Evolutionary conservation across 2,888 invertebrate species (phyloP).

Genomic region (Metalampra italica): DNA sequence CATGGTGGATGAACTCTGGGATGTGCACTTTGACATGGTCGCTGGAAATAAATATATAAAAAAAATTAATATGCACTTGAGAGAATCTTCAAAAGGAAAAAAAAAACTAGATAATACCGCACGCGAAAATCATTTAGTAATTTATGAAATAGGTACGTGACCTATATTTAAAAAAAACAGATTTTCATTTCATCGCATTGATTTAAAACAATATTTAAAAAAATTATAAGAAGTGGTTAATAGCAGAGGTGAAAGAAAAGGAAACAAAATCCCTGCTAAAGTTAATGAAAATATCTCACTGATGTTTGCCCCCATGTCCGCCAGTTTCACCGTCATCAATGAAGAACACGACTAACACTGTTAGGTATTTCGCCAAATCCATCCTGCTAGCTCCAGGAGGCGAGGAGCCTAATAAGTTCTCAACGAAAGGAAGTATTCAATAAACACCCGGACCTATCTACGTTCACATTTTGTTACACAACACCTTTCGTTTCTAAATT

Average conservation of each 20-base stretch:
- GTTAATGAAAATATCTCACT: constrained; percentile 46
- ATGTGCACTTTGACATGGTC: constrained; percentile 78
- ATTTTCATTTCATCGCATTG: too few relatives aligned
- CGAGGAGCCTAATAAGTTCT: constrained; percentile 29
- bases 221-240: too few relatives aligned
- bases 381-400: constrained; percentile 27
- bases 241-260: too few relatives aligned
- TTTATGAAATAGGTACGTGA: too few relatives aligned
- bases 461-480: constrained; percentile 61
- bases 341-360: constrained; percentile 49
- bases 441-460: constrained; percentile 24
- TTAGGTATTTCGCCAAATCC: constrained; percentile 53
- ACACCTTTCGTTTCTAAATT: constrained; percentile 46
- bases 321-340: constrained; percentile 55
- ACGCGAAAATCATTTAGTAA: too few relatives aligned
- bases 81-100: background rate
- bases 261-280: background rate
- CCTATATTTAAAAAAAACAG: too few relatives aligned
- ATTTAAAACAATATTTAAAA: too few relatives aligned
- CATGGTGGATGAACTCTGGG: constrained; percentile 79
- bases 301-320: constrained; percentile 63
- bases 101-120: background rate
- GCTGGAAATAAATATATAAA: constrained; percentile 50
- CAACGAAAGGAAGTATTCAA: constrained; percentile 35
- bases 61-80: constrained; percentile 6